A percentile compares a stretch with the other conserved stretches of the same genome.
Evolutionary conservation across 1,140 invertebrate genomes (phyloP).

Genomic region (Microplitis mediator): DNA sequence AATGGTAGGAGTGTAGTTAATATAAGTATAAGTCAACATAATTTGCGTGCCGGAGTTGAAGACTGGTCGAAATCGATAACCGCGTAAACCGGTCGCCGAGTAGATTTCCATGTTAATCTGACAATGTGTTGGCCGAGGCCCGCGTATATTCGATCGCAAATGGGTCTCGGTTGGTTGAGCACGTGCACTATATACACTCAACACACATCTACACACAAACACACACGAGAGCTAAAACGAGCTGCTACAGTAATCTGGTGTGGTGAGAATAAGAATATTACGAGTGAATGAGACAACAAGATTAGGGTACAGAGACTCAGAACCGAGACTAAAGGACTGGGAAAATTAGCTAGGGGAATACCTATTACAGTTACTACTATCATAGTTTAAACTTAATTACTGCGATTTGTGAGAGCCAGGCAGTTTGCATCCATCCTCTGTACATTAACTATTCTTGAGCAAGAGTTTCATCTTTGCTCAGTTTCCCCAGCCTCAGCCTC

Average conservation of each 20-base stretch:
- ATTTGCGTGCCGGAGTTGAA: constrained; percentile 14
- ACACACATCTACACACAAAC: background rate
- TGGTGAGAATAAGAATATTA: background rate
- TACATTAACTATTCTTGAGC: constrained; percentile 34
- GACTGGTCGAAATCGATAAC: constrained; percentile 31
- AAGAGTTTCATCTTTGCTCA: constrained; percentile 25
- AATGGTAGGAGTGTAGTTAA: background rate
- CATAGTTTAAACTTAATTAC: constrained; percentile 53
- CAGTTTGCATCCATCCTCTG: constrained; percentile 35
- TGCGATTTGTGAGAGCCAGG: constrained; percentile 49
- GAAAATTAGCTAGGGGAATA: constrained; percentile 27
- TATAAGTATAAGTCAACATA: constrained; percentile 2
- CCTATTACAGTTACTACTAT: constrained; percentile 25
- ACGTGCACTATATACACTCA: background rate
- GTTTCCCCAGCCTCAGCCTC: no score
- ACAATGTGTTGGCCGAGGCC: constrained; percentile 36
- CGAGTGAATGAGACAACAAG: constrained; percentile 8
- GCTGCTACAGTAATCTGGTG: no score
- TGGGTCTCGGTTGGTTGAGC: constrained; percentile 19
- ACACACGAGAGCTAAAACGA: constrained; percentile 3
- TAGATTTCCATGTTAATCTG: constrained; percentile 44
- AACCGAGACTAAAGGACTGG: background rate
- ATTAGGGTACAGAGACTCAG: no score
- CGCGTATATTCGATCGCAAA: constrained; percentile 28
- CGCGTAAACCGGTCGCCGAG: constrained; percentile 31